Base-by-base conservation (phyloP, 1,140 invertebrate species). In the Anastrepha obliqua region DNA sequence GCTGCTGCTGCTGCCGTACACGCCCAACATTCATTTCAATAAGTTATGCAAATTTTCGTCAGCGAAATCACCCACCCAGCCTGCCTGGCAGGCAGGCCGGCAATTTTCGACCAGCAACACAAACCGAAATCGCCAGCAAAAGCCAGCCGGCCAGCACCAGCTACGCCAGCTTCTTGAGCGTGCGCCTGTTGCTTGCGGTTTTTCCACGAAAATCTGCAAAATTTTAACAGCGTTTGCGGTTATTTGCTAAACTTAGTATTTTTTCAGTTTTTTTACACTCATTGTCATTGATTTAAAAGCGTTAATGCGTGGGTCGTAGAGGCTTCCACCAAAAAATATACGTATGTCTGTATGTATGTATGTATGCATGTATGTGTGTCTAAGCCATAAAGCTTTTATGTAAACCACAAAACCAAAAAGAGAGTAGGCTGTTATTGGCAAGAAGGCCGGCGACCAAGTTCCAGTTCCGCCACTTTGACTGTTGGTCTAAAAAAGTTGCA, bases 21-120 rank as follows among this genome's bases (percentile, higher is more conserved):
- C 74, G 47, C 74, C 74, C 74, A 81, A 58, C 47, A 81, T 81
- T 20, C 55, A 81, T 81, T 55, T 55, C 74, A 81, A 55, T 81
- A 81, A 81, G 51, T 58, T 55, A 81, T 81, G 74, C 74, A 81
- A 81, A 81, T 81, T 51, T 81, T 51, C 6, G 74, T 47, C 7
- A 81, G 42, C n/a, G 42, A 15, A 81, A 3, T 55, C 74, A 55
- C 74, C 74, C 74, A 47, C 74, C 74, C 74, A 29, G 47, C 47
- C 6, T 7, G 47, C 0, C 13, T 17, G 47, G n/a, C 47, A 55
- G 51, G 51, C 51, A 74, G 67, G 2, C 67, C 13, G 39, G 39
- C 39, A 47, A 5, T 44, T 74, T 74, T 47, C 67, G 67, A 17
- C 39, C 67, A 47, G 42, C 39, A 7, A 4, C 67, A 74, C 67